These are phyloP conservation scores for Ophion obscuratus DNA, from an alignment of 2,888 invertebrate genomes.

Conservation along the genomic window DNA sequence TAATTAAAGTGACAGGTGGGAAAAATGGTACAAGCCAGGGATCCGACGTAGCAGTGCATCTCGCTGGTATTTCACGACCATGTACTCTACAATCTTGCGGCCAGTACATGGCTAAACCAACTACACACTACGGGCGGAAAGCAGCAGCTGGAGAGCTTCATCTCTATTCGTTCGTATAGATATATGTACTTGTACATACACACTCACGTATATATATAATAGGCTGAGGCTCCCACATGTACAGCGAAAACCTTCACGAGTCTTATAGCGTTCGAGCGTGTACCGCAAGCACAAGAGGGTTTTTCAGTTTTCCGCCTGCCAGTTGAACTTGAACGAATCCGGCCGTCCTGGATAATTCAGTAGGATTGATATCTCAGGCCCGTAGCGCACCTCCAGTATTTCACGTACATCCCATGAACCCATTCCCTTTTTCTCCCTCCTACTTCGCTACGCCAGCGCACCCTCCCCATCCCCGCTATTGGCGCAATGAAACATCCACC, in stretches of 20 bases:
- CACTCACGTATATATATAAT: not conserved
- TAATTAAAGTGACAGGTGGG: slow-evolving; percentile 76
- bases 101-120: slow-evolving; percentile 37
- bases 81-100: slow-evolving; percentile 30
- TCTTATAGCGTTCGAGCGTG: slow-evolving; percentile 29
- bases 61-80: slow-evolving; percentile 11
- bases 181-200: slow-evolving; percentile 4
- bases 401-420: slow-evolving; percentile 49
- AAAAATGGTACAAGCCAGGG: slow-evolving; percentile 70
- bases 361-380: slow-evolving; percentile 61
- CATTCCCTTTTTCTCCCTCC: not conserved
- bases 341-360: slow-evolving; percentile 63
- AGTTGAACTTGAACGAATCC: slow-evolving; percentile 55
- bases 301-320: slow-evolving; percentile 48
- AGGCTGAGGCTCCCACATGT: slow-evolving; percentile 17
- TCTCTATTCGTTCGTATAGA: not conserved
- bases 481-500: slow-evolving; percentile 17
- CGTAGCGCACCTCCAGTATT: slow-evolving; percentile 34
- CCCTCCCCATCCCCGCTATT: not conserved
- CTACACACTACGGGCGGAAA: slow-evolving; percentile 12
- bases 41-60: slow-evolving; percentile 26
- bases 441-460: not conserved
- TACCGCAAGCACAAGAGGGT: slow-evolving; percentile 30
- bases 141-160: slow-evolving; percentile 6
- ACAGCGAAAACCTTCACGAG: slow-evolving; percentile 40